Base-by-base conservation (phyloP, 2,888 invertebrate species). In the Apamea monoglypha region DNA sequence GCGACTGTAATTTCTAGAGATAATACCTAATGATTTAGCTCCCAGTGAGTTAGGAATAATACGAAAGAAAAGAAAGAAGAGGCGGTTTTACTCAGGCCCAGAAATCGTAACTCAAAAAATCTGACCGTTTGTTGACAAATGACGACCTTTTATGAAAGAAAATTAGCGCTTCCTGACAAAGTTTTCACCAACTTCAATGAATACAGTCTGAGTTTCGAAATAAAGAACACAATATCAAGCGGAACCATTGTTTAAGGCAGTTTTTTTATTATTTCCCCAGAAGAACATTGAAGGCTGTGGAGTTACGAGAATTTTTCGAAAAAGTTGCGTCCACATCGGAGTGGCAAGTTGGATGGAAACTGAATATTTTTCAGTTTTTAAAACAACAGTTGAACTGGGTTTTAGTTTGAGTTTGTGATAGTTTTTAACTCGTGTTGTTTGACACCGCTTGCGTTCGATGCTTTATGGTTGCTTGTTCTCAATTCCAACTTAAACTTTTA, bases 311-410 rank as follows among this genome's bases (percentile, higher is more conserved):
- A 64, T 79, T 80, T 76, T 71, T 80, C 56, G 74, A 87, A 87
- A 82, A 87, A 86, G 76, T 86, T 85, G 29, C 21, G 10, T 67
- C 66, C 18, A 72, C 87, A 63, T 70, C 67, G 18, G 74, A 85
- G 86, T 85, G 85, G 74, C 74, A 78, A 85, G 85, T 83, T 85
- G 64, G 61, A 79, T 63, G 70, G 50, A 73, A 82, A 75, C 85
- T 71, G 76, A 85, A 86, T 85, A 85, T 82, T 85, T 82, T 84
- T 82, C 56, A 70, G 80, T 87, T 82, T 80, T 84, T 74, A 32
- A 76, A 86, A 76, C 80, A 67, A 63, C 74, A 50, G 67, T 66
- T 76, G 40, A 25, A 71, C 64, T 72, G 71, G 66, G 63, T 74
- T 74, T 71, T 29, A 71, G 74, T 78, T 80, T 36, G 63, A 76